phyloP scores from a whole-genome alignment of 2,888 invertebrate genomes.

The Amblyjoppa fuscipennis region DNA sequence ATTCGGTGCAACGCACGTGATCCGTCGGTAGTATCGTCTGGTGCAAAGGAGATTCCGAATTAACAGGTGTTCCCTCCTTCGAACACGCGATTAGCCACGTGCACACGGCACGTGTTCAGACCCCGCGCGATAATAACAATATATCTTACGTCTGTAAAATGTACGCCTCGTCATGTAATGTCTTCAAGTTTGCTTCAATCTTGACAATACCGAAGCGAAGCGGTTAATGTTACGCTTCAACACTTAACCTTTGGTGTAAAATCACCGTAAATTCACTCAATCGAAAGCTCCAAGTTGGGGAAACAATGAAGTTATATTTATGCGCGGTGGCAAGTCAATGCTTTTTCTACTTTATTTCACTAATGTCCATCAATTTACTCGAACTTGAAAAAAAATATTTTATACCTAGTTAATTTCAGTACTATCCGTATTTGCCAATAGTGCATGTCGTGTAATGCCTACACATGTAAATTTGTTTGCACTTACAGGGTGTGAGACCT shows the following conservation, averaged over 20 bases:
- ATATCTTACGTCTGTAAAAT: neutral
- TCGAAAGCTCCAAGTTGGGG: too few relatives aligned
- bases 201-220: neutral
- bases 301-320: too few relatives aligned
- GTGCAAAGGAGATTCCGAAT: constrained; percentile 48
- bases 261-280: too few relatives aligned
- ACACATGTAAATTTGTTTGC: too few relatives aligned
- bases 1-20: neutral
- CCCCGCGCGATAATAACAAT: neutral
- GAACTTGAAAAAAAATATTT: too few relatives aligned
- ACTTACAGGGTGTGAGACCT: too few relatives aligned
- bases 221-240: neutral
- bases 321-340: too few relatives aligned
- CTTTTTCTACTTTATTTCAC: too few relatives aligned
- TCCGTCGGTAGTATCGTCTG: constrained; percentile 45
- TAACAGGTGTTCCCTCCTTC: constrained; percentile 59
- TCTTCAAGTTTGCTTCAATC: neutral
- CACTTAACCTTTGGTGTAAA: neutral
- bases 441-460: too few relatives aligned
- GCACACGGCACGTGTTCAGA: constrained; percentile 63
- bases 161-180: neutral
- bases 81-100: constrained; percentile 49
- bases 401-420: too few relatives aligned
- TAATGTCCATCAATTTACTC: too few relatives aligned
- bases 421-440: too few relatives aligned